phyloP scores from a whole-genome alignment of 2,113 vertebrate species.

The Lepus americanus region DNA sequence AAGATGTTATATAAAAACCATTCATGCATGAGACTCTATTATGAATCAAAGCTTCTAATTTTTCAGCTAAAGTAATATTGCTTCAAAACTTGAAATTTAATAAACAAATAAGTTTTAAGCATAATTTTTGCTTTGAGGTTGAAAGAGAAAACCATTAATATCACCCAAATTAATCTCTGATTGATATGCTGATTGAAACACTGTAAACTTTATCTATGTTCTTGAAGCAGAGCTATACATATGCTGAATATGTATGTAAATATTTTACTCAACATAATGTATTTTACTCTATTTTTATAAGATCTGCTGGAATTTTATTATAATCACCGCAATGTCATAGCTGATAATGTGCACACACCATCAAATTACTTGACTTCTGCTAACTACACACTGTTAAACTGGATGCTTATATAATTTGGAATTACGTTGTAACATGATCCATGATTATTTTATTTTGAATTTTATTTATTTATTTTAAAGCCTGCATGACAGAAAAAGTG shows the following conservation, averaged over 20 bases:
- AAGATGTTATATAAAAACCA: neutral
- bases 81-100: neutral
- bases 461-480: no score
- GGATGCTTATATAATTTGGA: neutral
- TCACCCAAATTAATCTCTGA: neutral
- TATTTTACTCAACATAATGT: neutral
- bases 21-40: neutral
- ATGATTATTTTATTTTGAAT: neutral
- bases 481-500: no score
- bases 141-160: neutral
- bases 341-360: neutral
- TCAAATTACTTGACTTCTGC: neutral
- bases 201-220: neutral
- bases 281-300: neutral
- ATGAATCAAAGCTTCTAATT: neutral
- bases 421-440: neutral
- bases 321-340: neutral
- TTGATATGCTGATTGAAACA: neutral
- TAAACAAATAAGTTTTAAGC: neutral
- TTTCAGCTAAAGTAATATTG: neutral
- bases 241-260: neutral
- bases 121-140: neutral
- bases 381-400: neutral
- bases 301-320: neutral
- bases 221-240: neutral